Evolutionary conservation across 92 coral and sea anemone species (phyloP), one percentile per base, ranked within the genome.

Genomic region (Paramuricea clavata): DNA sequence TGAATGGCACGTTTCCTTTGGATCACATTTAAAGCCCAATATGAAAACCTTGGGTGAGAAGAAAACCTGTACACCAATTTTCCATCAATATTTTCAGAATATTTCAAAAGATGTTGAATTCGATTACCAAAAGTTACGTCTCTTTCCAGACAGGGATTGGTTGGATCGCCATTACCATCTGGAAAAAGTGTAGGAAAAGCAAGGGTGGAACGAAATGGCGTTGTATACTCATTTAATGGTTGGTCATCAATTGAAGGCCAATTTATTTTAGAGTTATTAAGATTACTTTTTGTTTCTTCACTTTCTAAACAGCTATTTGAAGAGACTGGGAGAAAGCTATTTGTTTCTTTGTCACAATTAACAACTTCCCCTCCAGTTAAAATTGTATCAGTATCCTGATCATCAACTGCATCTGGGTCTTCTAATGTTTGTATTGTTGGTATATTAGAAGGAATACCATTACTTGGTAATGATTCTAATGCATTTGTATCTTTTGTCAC

Each of bases 111-210:
- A 61, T 85, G 89, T 57, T 85, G 61, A 54, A 85, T 85, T 39
- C 84, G 62, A 41, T 57, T 60, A 32, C 22, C 19, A 76, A 85
- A 76, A 54, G 89, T 26, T 23, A 76, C 44, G 70, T 85, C 84
- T 39, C 83, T 76, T 61, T 54, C 23, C 26, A 54, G 1, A 54
- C 62, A 54, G 11, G 62, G 62, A 54, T 54, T 54, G 3, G 62
- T 54, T 54, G 62, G 62, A 13, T 54, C 62, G 17, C 62, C 62
- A 17, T 54, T 54, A 0, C 62, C 62, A 76, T 77, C 85, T 78
- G 85, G 84, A 75, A 87, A 87, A 49, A 87, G 81, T 26, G 90
- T 87, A 13, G 90, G 90, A 67, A 82, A 82, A 59, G 77, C 86
- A 15, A 81, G 50, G 7, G 90, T 86, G 19, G 81, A 80, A 12